These are phyloP conservation scores for Perdita meconis DNA, from an alignment of 2,888 invertebrate genomes.

Conservation along the genomic window DNA sequence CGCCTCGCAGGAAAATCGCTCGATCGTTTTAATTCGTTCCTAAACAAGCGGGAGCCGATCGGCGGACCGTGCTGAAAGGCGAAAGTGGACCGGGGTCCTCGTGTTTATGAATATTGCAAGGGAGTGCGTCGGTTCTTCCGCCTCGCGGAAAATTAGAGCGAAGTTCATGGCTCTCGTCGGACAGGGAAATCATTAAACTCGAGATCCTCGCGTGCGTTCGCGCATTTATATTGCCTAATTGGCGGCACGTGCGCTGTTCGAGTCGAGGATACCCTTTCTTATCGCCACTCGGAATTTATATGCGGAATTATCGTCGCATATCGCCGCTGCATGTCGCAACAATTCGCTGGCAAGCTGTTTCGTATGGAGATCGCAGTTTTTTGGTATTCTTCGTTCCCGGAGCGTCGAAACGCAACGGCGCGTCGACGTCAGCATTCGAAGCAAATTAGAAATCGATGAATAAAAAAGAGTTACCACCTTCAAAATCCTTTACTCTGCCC, in stretches of 20 bases:
- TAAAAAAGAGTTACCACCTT: too few species aligned
- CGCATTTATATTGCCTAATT: constrained; percentile 52
- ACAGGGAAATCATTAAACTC: constrained; percentile 51
- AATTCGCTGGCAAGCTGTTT: too few species aligned
- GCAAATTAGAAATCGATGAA: too few species aligned
- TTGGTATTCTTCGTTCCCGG: too few species aligned
- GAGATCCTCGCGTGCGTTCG: constrained; percentile 16
- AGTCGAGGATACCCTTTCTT: constrained; percentile 23
- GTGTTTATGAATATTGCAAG: constrained; percentile 52
- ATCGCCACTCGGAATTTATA: constrained; percentile 25
- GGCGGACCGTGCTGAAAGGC: neutral
- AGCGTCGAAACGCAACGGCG: too few species aligned
- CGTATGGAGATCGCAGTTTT: too few species aligned
- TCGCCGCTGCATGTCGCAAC: too few species aligned
- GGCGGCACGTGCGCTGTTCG: constrained; percentile 25
- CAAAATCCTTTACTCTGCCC: too few species aligned
- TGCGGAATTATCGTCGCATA: constrained; percentile 12
- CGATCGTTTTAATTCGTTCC: constrained; percentile 44
- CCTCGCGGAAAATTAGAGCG: constrained; percentile 20
- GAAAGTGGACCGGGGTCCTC: constrained; percentile 15
- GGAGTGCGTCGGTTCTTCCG: constrained; percentile 6
- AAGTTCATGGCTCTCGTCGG: constrained; percentile 44
- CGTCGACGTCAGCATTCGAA: too few species aligned
- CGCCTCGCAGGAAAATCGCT: constrained; percentile 18
- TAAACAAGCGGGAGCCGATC: neutral